phyloP scores from a whole-genome alignment of 2,888 invertebrate genomes.

The Eupithecia pulchellata region DNA sequence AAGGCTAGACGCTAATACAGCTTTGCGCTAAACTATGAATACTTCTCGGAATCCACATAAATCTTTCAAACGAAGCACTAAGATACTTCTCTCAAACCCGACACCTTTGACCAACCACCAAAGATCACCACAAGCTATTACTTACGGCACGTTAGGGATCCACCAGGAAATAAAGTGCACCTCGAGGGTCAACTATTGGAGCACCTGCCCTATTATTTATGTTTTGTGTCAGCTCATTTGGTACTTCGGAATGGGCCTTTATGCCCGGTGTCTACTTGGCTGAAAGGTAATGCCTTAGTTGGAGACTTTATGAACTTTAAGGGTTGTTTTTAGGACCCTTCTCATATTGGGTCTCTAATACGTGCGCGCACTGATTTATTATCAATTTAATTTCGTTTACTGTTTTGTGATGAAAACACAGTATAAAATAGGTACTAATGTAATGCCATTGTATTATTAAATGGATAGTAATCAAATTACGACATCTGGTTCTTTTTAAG shows the following conservation, averaged over 20 bases:
- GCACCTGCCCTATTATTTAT: slow-evolving; percentile 48
- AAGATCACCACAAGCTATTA: slow-evolving; percentile 46
- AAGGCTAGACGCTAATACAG: no score
- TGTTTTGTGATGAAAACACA: neutral
- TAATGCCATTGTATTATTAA: neutral
- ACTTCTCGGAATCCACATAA: neutral
- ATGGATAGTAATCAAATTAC: neutral
- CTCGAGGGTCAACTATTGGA: slow-evolving; percentile 46
- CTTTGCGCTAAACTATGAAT: neutral
- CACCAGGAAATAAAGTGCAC: slow-evolving; percentile 46
- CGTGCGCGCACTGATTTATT: neutral
- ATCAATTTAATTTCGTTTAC: neutral
- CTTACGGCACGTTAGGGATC: slow-evolving; percentile 44
- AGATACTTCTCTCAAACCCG: neutral
- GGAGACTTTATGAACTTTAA: slow-evolving; percentile 8
- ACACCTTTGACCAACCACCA: slow-evolving; percentile 41
- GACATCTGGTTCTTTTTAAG: no score
- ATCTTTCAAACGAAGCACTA: neutral
- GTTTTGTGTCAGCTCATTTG: slow-evolving; percentile 42
- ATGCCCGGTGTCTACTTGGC: neutral
- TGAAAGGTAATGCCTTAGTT: slow-evolving; percentile 1
- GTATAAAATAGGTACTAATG: neutral
- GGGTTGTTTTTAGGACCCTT: slow-evolving; percentile 6
- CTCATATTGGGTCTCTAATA: neutral
- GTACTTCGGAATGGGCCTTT: slow-evolving; percentile 20